phyloP scores from a whole-genome alignment of 2,797 vertebrate genomes.

The Argya squamiceps region DNA sequence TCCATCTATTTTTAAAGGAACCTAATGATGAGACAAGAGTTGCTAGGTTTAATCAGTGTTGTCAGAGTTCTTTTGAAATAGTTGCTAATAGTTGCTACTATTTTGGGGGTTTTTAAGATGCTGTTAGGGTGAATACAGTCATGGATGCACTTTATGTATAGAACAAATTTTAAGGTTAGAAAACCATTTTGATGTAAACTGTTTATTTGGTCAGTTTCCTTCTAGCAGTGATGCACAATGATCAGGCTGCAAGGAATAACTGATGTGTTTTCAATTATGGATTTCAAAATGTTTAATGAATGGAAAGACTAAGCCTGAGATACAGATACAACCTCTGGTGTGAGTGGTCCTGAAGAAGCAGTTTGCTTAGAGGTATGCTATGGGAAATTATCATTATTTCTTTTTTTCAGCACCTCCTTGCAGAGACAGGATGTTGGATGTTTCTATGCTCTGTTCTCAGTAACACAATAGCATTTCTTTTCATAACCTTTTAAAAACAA shows the following conservation, averaged over 20 bases:
- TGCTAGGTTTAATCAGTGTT: not conserved
- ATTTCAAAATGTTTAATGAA: not conserved
- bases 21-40: not conserved
- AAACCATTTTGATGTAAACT: not conserved
- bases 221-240: not conserved
- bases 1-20: not conserved
- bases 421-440: not conserved
- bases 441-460: not conserved
- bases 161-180: not conserved
- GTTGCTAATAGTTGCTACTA: not conserved
- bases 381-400: not conserved
- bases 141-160: not conserved
- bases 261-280: not conserved
- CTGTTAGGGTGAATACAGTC: not conserved
- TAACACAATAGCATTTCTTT: not conserved
- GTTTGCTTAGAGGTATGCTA: not conserved
- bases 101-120: not conserved
- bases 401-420: not conserved
- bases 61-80: not conserved
- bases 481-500: not conserved
- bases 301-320: not conserved
- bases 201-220: not conserved
- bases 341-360: not conserved
- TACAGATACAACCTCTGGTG: not conserved
- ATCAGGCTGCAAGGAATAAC: not conserved